These are phyloP conservation scores for Trinorchestia longiramus DNA, from an alignment of 1,140 invertebrate species.

Conservation along the genomic window DNA sequence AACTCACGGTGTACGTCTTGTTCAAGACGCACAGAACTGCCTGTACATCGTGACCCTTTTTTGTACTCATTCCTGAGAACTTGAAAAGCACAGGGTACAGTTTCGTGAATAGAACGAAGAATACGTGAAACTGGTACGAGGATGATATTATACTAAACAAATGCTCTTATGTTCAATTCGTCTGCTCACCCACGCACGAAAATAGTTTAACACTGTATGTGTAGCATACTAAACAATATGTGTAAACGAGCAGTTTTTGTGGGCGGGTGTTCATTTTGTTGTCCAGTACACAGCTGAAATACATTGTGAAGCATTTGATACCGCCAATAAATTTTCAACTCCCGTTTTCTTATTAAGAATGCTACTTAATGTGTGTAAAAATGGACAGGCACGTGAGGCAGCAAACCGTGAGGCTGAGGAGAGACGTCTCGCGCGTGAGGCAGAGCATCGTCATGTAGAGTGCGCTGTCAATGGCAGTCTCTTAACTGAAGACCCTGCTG, in stretches of 20 bases:
- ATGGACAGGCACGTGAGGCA: not conserved
- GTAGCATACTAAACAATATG: not conserved
- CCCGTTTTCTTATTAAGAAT: not conserved
- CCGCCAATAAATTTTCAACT: not conserved
- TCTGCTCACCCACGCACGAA: too few relatives aligned
- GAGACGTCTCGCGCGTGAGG: not conserved
- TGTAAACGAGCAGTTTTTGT: too few relatives aligned
- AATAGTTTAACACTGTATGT: not conserved
- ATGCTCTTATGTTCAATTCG: too few relatives aligned
- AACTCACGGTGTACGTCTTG: too few relatives aligned
- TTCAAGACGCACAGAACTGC: too few relatives aligned
- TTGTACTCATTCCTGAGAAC: too few relatives aligned
- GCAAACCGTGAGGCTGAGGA: not conserved
- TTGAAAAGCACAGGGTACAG: too few relatives aligned
- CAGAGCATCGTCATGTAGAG: conserved; percentile 6
- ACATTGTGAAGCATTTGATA: not conserved
- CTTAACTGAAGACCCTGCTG: not conserved
- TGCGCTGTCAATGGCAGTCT: not conserved
- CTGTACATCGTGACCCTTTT: too few relatives aligned
- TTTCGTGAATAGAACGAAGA: too few relatives aligned
- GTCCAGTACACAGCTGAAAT: not conserved
- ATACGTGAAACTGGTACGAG: too few relatives aligned
- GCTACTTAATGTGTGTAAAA: not conserved
- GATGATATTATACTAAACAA: too few relatives aligned
- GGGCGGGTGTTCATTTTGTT: not conserved